Percentiles rank a stretch among this genome's conserved stretches.
Evolutionary conservation across 2,888 invertebrate genomes (phyloP).

Genomic region (Aquatica leii): DNA sequence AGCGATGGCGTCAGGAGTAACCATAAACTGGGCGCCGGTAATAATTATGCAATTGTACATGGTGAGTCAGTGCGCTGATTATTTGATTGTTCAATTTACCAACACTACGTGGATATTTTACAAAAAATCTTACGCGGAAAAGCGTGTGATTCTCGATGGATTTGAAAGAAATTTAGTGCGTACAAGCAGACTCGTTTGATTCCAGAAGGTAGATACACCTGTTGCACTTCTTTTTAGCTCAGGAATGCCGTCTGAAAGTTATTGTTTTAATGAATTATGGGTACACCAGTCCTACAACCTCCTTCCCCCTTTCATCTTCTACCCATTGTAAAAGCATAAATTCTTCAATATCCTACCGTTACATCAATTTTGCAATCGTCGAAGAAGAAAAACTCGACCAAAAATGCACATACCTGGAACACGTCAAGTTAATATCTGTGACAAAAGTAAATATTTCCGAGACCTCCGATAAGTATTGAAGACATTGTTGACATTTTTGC

Average conservation of each 20-base stretch:
- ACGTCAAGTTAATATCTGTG: slow-evolving; percentile 31
- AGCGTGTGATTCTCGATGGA: too few species aligned
- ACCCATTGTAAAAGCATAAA: slow-evolving; percentile 11
- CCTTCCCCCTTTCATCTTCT: slow-evolving; percentile 1
- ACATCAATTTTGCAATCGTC: slow-evolving; percentile 5
- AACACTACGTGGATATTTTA: neutral
- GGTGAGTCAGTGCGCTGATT: slow-evolving; percentile 21
- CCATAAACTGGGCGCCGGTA: slow-evolving; percentile 23
- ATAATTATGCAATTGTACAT: slow-evolving; percentile 25
- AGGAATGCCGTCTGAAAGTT: slow-evolving; percentile 37
- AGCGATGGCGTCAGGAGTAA: slow-evolving; percentile 36
- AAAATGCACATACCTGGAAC: slow-evolving; percentile 20
- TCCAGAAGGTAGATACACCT: slow-evolving; percentile 32
- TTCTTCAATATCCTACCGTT: slow-evolving; percentile 18
- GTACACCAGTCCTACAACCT: slow-evolving; percentile 22
- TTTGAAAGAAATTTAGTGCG: slow-evolving; percentile 16
- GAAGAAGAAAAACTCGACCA: neutral
- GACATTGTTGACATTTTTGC: slow-evolving; percentile 33
- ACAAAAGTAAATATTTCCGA: slow-evolving; percentile 28
- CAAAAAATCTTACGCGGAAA: neutral
- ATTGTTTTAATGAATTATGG: slow-evolving; percentile 40
- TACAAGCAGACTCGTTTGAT: slow-evolving; percentile 20
- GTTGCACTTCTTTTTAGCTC: slow-evolving; percentile 33
- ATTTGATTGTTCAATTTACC: slow-evolving; percentile 12
- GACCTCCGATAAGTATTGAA: slow-evolving; percentile 7